Conservation (phyloP, 2,113 vertebrate genomes). For the Engystomops pustulosus region DNA sequence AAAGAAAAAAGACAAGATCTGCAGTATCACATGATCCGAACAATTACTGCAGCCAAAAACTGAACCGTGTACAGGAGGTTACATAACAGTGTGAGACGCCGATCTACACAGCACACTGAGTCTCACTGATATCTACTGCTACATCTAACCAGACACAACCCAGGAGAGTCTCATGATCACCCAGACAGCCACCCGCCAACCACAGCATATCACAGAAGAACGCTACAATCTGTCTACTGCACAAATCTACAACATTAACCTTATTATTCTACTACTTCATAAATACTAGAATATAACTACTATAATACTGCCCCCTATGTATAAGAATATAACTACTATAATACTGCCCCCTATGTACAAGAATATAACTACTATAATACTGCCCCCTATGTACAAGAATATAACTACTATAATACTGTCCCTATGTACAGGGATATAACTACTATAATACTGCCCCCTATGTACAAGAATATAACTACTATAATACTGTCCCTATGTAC, state of each 20-base stretch:
- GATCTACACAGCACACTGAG: no score
- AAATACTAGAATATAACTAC: not conserved
- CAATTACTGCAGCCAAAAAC: not conserved
- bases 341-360: not conserved
- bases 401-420: not conserved
- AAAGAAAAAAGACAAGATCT: not conserved
- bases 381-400: not conserved
- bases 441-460: not conserved
- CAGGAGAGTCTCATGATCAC: not conserved
- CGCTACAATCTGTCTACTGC: not conserved
- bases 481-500: not conserved
- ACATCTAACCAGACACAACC: not conserved
- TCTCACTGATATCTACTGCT: not conserved
- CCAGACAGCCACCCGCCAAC: not conserved
- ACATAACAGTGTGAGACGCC: not conserved
- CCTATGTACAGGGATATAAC: not conserved
- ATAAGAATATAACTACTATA: slow-evolving; percentile 10
- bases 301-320: not conserved
- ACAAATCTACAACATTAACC: not conserved
- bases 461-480: slow-evolving; percentile 6
- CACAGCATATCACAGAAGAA: no score
- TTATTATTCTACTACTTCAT: not conserved
- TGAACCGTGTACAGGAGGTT: not conserved
- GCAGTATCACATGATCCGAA: not conserved
- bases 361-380: slow-evolving; percentile 13